Evolutionary conservation across 2,888 invertebrate species (phyloP).

Genomic region (Hypselothyrea guttata): DNA sequence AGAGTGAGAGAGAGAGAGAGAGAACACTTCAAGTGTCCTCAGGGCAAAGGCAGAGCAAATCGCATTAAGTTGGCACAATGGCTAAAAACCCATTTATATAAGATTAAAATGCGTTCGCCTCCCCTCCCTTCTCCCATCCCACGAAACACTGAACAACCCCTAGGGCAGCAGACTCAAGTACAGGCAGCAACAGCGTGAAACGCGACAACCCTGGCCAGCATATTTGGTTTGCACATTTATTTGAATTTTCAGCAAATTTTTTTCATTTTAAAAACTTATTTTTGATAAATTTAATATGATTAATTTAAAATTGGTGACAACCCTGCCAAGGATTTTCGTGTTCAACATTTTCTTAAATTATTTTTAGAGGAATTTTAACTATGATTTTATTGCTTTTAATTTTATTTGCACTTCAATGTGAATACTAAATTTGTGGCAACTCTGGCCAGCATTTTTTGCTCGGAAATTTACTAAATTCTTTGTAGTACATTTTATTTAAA

Average conservation of each 20-base stretch:
- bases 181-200: conserved; percentile 2
- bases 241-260: not conserved
- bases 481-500: too few relatives aligned
- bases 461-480: too few relatives aligned
- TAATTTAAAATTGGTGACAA: too few relatives aligned
- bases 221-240: not conserved
- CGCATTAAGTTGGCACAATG: conserved; percentile 62
- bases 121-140: not conserved
- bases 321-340: too few relatives aligned
- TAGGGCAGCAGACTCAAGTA: not conserved
- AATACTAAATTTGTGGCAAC: too few relatives aligned
- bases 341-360: too few relatives aligned
- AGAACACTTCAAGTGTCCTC: conserved; percentile 25
- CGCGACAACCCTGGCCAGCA: conserved; percentile 5
- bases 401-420: too few relatives aligned
- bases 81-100: conserved; percentile 49
- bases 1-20: not conserved
- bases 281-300: too few relatives aligned
- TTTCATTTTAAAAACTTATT: too few relatives aligned
- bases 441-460: too few relatives aligned
- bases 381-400: too few relatives aligned
- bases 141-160: not conserved
- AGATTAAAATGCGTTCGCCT: conserved; percentile 43
- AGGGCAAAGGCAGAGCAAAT: conserved; percentile 59
- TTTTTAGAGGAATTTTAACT: too few relatives aligned